Evolutionary conservation across 2,113 vertebrate genomes (phyloP), one percentile per base, ranked within the genome.

Genomic region (Neoarius graeffei): DNA sequence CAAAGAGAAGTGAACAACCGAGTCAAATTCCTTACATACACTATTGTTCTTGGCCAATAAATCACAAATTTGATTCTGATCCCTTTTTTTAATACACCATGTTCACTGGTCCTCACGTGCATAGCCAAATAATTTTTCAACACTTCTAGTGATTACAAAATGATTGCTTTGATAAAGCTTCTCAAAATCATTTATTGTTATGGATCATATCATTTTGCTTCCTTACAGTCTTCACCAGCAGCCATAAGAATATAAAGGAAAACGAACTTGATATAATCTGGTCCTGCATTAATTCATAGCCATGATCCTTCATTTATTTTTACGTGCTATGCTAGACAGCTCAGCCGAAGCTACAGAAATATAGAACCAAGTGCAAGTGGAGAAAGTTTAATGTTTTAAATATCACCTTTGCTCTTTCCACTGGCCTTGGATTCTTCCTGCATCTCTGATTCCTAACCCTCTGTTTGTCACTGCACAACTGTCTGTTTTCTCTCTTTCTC

Each of bases 351-450:
- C 80, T 20, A 62, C 19, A 42, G 30, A 81, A 57, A 81, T 81
- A 80, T 56, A 30, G 25, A 30, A 81, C 27, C 15, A 62, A 60
- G 30, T 13, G 19, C 81, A 27, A 83, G 85, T 79, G 69, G 52
- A 77, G 50, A 89, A 83, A 54, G 85, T 86, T 84, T 83, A 60
- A 64, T 27, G 60, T 77, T 85, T 86, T 80, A 76, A 74, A 71
- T 52, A 54, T 89, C 60, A 84, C 81, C 81, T 42, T 10, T 69
- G 79, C 79, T 81, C 56, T 60, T 62, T 35, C 19, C 27, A 14
- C 56, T 62, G 56, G 27, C 30, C 57, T 81, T 4, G 17, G 19
- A 23, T 81, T 35, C 27, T 60, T 81, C 8, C 80, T 81, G 59
- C 9, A 23, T 25, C 57, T 62, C 30, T 14, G 30, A 62, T 48